Base-by-base conservation (phyloP, 92 coral and sea anemone species). In the Phenganax stokvisi region DNA sequence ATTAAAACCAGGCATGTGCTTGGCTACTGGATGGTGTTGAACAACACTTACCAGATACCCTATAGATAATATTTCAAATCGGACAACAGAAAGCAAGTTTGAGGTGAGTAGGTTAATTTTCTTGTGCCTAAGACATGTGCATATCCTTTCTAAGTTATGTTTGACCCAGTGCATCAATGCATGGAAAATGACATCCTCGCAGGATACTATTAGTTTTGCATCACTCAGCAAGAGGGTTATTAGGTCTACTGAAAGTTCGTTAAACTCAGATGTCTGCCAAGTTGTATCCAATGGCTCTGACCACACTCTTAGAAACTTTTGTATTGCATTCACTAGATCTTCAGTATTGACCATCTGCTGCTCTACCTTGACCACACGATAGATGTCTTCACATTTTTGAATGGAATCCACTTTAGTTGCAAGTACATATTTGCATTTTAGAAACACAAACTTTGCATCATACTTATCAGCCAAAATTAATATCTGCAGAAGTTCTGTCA, bases 211-310 rank as follows among this genome's bases (percentile, higher is more conserved):
- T 0, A 64, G 47, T 3, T 64, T 64, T 80, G 80, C 67, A 25
- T 47, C 31, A 52, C 51, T 9, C 0, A 75, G 54, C 56, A 75
- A 10, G 27, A 75, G n/a, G 7, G n/a, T 58, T n/a, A 75, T 0
- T 44, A 61, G n/a, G 15, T 15, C 47, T 56, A 25, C 56, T 9
- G 80, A 75, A 7, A 75, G 58, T 7, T 57, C 25, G 12, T 25
- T 8, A 58, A 93, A 89, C 17, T 87, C 90, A 69, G 89, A 91
- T 53, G 86, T 84, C 30, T 93, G 87, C 97, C 97, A 93, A 31
- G 89, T 96, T 30, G 87, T 83, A 70, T 93, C 97, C 9, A 93
- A 69, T 11, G 97, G 97, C 58, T 90, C 88, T 71, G 91, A 93
- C 75, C 86, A 89, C 63, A 88, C 89, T 25, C 89, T 84, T 25